Base-by-base conservation (phyloP, 2,113 vertebrate genomes). In the Myotis davidii region DNA sequence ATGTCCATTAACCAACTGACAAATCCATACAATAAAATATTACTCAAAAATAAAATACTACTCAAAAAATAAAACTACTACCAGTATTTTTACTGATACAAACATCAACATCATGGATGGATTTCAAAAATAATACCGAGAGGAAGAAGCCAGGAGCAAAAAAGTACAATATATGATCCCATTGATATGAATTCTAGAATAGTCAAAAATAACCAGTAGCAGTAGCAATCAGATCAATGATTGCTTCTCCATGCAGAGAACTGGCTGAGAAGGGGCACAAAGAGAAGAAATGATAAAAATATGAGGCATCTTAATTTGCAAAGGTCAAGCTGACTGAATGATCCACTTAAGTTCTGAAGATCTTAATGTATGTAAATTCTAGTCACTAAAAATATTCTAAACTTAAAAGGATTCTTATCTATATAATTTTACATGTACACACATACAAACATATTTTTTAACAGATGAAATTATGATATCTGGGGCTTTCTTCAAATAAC, bases 401-500 rank as follows among this genome's bases (percentile, higher is more conserved):
- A 87, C 9, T 56, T 73, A 14, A 61, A 81, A 78, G n/a, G 34
- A 87, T 65, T 67, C 48, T 78, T 37, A 61, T 59, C 52, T 77
- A n/a, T 2, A 54, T 45, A 83, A 78, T n/a, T 76, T 39, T 81
- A 81, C n/a, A 79, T 21, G 21, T 25, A 74, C 39, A 16, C 50
- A 37, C 34, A 56, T 20, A 37, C 6, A 74, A 54, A 37, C 20
- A 18, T n/a, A 9, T 17, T 37, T 67, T 93, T 82, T 64, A 83
- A 59, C 27, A 79, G 16, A 50, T 85, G 34, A 74, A 88, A 70
- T 88, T 74, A 16, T 25, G 59, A 56, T 54, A 48, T 2, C 29
- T 64, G 11, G 8, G 8, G 42, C 59, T 91, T 91, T 76, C 59
- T 93, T 95, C 64, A 81, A 85, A 88, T 85, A 79, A 84, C n/a